Evolutionary conservation across 2,113 vertebrate species (phyloP).

Genomic region (Tympanuchus pallidicinctus): DNA sequence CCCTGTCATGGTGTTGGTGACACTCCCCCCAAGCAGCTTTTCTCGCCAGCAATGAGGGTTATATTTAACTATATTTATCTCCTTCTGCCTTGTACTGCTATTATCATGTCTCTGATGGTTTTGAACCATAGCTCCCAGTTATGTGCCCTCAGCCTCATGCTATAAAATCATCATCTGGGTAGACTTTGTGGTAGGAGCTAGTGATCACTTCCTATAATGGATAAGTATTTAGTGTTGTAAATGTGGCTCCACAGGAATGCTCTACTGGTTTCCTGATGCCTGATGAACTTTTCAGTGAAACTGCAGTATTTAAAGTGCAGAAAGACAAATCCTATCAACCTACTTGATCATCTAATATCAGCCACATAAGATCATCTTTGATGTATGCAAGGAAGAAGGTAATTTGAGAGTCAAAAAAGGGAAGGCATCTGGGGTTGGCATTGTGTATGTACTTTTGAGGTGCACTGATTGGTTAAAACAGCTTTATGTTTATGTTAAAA

Average conservation of each 20-base stretch:
- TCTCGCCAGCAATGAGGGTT: background rate
- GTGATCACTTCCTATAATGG: background rate
- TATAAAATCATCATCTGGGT: background rate
- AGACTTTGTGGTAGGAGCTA: background rate
- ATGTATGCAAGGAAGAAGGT: background rate
- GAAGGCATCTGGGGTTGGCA: background rate
- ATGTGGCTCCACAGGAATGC: accelerated
- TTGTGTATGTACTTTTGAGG: background rate
- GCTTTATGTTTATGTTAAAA: background rate
- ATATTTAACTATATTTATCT: background rate
- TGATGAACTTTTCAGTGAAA: background rate
- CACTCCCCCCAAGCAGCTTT: background rate
- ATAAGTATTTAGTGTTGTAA: background rate
- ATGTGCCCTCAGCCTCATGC: background rate
- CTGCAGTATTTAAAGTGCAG: background rate
- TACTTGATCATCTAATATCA: background rate
- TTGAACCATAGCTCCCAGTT: background rate
- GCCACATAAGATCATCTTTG: background rate
- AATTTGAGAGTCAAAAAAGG: background rate
- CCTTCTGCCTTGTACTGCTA: background rate
- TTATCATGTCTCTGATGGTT: background rate
- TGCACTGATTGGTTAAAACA: background rate
- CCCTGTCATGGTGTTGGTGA: accelerated
- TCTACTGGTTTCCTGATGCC: background rate
- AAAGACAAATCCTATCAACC: background rate